Evolutionary conservation across 2,797 vertebrate genomes (phyloP), one percentile per base, ranked within the genome.

Genomic region (Hippopotamyrus pictus): DNA sequence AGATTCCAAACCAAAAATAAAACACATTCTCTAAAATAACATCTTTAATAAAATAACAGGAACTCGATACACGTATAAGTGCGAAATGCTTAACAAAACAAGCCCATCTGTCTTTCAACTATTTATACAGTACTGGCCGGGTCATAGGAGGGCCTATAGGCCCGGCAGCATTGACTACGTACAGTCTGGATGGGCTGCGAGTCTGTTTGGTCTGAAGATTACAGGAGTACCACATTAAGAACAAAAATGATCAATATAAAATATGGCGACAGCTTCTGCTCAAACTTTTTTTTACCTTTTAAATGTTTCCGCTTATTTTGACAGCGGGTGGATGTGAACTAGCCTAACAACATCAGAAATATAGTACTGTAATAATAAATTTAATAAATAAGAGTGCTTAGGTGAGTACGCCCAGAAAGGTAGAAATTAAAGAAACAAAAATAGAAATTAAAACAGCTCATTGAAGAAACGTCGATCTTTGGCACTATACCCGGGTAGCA

Each of bases 401-500:
- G 73, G 14, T 76, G 6, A 41, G 25, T 14, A 29, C 22, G 22
- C 12, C 46, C 48, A 51, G 7, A 86, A 50, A 29, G 25, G n/a
- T 44, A 1, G 5, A 2, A 44, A 79, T 19, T 19, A 44, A 79
- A 50, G n/a, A n/a, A n/a, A n/a, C n/a, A n/a, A n/a, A n/a, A n/a
- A 44, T 44, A 1, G 5, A 2, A 44, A 79, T 19, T 19, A 44
- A 79, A 50, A 22, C 22, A 8, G 82, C 8, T 14, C 1, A n/a
- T 79, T 79, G 7, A 44, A 79, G 17, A 79, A 79, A 41, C 17
- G 14, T n/a, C 73, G 37, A 79, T 19, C 37, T 87, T 89, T 2
- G 69, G 48, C 14, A 46, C 87, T 86, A n/a, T 86, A n/a, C 89
- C 91, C 89, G 88, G 69, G 91, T 90, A 14, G 76, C 57, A 69